Percentiles rank a stretch among this genome's conserved stretches.
Conservation (phyloP, 2,888 invertebrate genomes). For the Callyntrura sp. region DNA sequence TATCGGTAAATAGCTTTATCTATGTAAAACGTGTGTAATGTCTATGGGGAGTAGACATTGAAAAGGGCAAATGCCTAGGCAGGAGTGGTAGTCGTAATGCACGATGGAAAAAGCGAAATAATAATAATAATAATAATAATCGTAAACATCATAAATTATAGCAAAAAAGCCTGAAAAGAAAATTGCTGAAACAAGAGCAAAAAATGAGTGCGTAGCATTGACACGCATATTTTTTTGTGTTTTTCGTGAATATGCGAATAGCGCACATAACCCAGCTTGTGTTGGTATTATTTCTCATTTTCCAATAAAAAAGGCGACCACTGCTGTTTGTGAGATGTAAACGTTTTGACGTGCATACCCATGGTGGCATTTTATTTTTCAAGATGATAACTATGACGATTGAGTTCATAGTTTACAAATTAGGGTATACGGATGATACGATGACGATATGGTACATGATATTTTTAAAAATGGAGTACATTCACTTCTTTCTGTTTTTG, state of each 20-base stretch:
- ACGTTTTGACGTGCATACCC: not conserved
- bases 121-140: no score
- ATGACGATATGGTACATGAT: no score
- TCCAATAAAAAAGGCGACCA: not conserved
- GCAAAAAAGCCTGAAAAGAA: not conserved
- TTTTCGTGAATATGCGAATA: conserved; percentile 3
- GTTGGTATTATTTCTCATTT: conserved; percentile 10
- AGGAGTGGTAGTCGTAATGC: no score
- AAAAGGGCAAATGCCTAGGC: not conserved
- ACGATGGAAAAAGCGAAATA: no score
- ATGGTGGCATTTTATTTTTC: not conserved
- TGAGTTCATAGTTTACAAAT: not conserved
- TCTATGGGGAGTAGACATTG: not conserved
- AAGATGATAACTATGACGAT: not conserved
- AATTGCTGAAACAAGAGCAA: conserved; percentile 9
- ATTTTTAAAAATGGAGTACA: conserved; percentile 35
- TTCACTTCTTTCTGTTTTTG: conserved; percentile 9
- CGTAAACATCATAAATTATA: not conserved
- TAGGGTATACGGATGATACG: no score
- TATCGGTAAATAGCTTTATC: not conserved
- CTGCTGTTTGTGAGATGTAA: not conserved
- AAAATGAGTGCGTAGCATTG: conserved; percentile 56
- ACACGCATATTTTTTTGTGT: conserved; percentile 34
- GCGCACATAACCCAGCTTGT: not conserved
- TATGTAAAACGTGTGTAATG: not conserved